These are phyloP conservation scores for Sibirionetta formosa DNA, from an alignment of 2,797 vertebrate genomes.

Conservation along the genomic window DNA sequence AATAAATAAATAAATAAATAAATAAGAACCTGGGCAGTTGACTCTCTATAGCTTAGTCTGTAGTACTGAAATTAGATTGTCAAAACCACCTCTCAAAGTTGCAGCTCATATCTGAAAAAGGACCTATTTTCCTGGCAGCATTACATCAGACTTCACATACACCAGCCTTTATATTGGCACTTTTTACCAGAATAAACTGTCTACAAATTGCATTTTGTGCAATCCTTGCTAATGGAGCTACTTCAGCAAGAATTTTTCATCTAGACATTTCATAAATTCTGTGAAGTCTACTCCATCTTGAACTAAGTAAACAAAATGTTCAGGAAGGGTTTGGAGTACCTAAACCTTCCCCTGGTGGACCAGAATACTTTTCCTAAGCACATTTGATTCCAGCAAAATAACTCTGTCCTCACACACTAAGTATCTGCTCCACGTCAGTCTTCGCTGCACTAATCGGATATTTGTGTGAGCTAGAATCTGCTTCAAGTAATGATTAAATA, in stretches of 20 bases:
- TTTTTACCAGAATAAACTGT: background rate
- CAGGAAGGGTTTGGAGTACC: background rate
- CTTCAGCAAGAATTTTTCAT: background rate
- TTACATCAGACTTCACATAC: background rate
- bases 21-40: background rate
- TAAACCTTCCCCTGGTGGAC: background rate
- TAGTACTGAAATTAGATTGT: background rate
- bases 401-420: slow-evolving; percentile 6
- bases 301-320: background rate
- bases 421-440: background rate
- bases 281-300: background rate
- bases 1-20: no score
- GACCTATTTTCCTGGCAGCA: background rate
- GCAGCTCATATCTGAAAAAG: background rate
- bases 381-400: slow-evolving; percentile 15
- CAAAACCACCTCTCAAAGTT: background rate
- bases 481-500: slow-evolving; percentile 32
- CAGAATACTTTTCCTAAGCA: background rate
- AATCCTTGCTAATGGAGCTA: fast-evolving
- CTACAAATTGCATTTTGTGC: background rate
- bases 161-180: background rate
- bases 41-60: background rate
- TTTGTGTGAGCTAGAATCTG: slow-evolving; percentile 38
- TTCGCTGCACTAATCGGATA: slow-evolving; percentile 51
- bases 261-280: background rate